Evolutionary conservation across 2,797 vertebrate genomes (phyloP), one percentile per base, ranked within the genome.

Genomic region (Phalloptychus januarius): DNA sequence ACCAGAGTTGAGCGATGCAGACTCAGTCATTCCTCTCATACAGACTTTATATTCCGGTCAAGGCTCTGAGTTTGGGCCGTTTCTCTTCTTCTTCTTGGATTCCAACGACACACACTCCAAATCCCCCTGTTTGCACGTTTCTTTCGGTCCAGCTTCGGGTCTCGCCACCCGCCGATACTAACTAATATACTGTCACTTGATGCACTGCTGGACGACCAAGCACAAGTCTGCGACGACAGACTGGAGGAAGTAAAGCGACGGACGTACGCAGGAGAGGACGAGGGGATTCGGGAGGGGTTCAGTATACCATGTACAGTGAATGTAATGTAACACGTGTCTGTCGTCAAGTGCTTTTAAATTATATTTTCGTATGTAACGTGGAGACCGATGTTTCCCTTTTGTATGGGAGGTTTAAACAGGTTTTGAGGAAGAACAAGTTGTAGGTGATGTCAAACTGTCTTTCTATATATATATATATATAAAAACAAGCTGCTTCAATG

Each of bases 291-390:
- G 96, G 95, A 95, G 94, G 96, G 94, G 96, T 96, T 97, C 95
- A 77, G 95, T 97, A 97, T 96, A 97, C 96, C 88, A 95, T 98
- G 97, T 98, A 97, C 97, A 98, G 97, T 98, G 97, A 98, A 97
- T 98, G 98, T 99, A 98, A 97, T 95, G 97, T 98, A 96, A 95
- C 78, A 96, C 98, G 96, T 96, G 95, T 97, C 95, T 97, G 96
- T 97, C 82, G 92, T 94, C 91, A 97, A 97, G 97, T 98, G 97
- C 97, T 98, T 99, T 99, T 94, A 99, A 99, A 99, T 99, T 99
- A 99, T 99, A 99, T 99, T 99, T 99, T 99, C 97, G 87, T 99
- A 99, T 97, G 97, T 98, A 97, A 91, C 93, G 87, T 96, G 96
- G 96, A 97, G 95, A 96, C 97, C 94, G 94, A 94, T 92, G 95